phyloP scores from a whole-genome alignment of 35 echinoderm and acorn worm genomes.

The Diadema setosum region DNA sequence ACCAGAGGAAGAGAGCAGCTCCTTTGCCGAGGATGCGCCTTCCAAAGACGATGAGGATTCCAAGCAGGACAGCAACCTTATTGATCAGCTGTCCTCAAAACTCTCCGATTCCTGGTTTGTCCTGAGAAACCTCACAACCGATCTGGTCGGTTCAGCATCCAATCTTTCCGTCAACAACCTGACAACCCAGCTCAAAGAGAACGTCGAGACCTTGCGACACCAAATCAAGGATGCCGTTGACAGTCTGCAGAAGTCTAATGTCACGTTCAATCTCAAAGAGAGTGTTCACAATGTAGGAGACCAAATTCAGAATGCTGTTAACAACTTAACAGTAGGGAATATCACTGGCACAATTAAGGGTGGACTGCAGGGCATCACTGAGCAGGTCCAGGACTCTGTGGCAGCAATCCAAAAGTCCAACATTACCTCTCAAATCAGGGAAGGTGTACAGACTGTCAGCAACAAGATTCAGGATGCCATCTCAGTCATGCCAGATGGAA shows the following conservation, averaged over 20 bases:
- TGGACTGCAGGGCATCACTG: background rate
- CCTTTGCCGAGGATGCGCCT: too few relatives aligned
- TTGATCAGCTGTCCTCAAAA: background rate
- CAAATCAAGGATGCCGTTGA: conserved; percentile 5
- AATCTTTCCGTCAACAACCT: background rate
- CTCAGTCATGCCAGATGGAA: background rate
- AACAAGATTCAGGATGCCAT: background rate
- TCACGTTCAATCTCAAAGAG: background rate
- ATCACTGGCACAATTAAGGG: background rate
- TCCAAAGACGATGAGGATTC: too few relatives aligned
- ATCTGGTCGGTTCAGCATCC: background rate
- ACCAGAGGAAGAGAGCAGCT: too few relatives aligned
- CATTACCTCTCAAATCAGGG: background rate
- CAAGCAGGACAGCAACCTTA: too few relatives aligned
- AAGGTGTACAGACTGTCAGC: background rate
- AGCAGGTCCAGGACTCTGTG: background rate
- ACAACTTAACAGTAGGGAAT: background rate
- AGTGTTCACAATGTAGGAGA: background rate
- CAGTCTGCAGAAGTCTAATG: background rate
- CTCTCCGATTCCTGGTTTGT: background rate
- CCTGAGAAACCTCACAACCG: background rate
- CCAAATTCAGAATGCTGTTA: background rate
- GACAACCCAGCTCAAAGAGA: background rate
- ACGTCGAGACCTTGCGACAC: background rate
- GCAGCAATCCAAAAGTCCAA: background rate